A percentile compares a stretch with the other conserved stretches of the same genome.
These are phyloP conservation scores for Eilema depressum DNA, from an alignment of 2,888 invertebrate species.

Conservation along the genomic window DNA sequence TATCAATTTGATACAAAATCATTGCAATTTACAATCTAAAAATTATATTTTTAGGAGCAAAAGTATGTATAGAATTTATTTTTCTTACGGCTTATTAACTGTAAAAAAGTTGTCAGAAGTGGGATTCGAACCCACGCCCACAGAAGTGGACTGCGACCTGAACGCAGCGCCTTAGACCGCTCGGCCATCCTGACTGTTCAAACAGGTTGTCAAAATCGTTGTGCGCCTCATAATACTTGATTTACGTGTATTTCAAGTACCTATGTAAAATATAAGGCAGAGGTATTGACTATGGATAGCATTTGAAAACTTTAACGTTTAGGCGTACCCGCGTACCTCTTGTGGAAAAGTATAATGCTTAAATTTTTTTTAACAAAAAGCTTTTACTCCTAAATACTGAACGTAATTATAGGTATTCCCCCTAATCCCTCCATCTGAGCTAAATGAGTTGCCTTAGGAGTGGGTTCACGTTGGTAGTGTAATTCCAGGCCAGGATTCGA, in stretches of 20 bases:
- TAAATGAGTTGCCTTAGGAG: no score
- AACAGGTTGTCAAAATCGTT: not conserved
- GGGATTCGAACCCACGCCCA: constrained; percentile 54
- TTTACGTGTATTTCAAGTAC: not conserved
- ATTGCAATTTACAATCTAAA: not conserved
- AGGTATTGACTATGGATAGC: no score
- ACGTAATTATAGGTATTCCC: no score
- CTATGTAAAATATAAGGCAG: no score
- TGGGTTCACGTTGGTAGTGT: no score
- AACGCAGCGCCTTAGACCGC: constrained; percentile 55
- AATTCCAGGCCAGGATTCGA: no score
- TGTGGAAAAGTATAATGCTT: no score
- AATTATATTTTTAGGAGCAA: not conserved
- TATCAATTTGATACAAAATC: not conserved
- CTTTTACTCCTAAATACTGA: no score
- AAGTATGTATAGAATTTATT: not conserved
- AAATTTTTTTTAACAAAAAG: no score
- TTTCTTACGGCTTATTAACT: not conserved
- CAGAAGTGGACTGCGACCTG: constrained; percentile 54
- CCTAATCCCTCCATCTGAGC: no score
- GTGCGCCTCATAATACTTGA: not conserved
- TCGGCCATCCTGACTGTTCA: constrained; percentile 47
- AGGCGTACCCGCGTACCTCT: no score
- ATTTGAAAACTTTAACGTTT: no score
- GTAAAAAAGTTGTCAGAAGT: constrained; percentile 49